Evolutionary conservation across 1,140 invertebrate species (phyloP).

Genomic region (Euura saliciscinereae): DNA sequence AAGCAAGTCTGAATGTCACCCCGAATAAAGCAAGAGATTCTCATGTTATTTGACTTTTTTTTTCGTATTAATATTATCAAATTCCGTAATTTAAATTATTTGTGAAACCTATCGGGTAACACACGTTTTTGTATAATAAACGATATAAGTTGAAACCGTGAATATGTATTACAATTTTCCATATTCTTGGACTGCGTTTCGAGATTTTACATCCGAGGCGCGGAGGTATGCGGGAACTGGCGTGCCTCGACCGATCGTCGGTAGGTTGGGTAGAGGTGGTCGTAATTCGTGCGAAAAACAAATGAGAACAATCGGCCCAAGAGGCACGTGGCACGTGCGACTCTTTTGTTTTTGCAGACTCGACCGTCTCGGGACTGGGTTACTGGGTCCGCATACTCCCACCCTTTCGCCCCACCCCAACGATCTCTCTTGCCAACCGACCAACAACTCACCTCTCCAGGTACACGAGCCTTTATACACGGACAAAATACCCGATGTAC

Average conservation of each 20-base stretch:
- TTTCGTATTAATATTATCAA: constrained; percentile 28
- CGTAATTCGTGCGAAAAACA: constrained; percentile 6
- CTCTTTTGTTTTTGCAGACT: constrained; percentile 58
- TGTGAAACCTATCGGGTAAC: not conserved
- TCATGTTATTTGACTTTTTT: constrained; percentile 32
- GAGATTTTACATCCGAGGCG: constrained; percentile 10
- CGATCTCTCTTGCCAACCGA: not conserved
- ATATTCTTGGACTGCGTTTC: not conserved
- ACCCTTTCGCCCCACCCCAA: constrained; percentile 29
- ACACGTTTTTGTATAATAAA: not conserved
- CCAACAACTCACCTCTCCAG: no score
- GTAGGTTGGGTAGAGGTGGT: not conserved
- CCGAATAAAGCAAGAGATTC: constrained; percentile 37
- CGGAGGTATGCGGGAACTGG: no score
- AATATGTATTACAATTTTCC: not conserved
- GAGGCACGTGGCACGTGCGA: constrained; percentile 49
- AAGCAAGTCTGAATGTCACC: constrained; percentile 40
- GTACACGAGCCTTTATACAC: no score
- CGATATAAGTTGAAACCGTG: not conserved
- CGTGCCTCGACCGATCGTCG: no score
- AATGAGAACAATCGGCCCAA: constrained; percentile 30
- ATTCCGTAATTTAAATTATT: constrained; percentile 26
- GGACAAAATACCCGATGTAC: no score
- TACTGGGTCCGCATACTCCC: constrained; percentile 43
- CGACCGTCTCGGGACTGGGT: constrained; percentile 54